Evolutionary conservation across 2,888 invertebrate genomes (phyloP).

Genomic region (Leptinotarsa rubiginosa): DNA sequence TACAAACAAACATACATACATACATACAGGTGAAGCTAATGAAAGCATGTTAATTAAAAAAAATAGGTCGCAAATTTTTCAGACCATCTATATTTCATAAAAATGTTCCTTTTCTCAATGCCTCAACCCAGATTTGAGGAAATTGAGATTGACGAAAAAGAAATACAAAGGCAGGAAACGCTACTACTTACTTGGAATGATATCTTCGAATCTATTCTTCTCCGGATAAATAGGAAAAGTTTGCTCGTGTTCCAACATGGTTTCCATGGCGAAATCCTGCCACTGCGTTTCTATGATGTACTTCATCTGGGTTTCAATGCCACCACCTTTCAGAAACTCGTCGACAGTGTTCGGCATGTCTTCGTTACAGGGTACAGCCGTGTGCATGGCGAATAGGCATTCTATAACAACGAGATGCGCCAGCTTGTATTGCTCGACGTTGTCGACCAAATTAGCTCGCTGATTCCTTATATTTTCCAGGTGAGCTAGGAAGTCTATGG

Average conservation of each 20-base stretch:
- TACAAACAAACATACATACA: too few relatives aligned
- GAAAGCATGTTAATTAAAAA: too few relatives aligned
- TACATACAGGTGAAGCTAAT: too few relatives aligned
- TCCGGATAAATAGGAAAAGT: constrained; percentile 43
- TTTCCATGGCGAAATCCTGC: constrained; percentile 64
- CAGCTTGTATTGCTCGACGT: constrained; percentile 66
- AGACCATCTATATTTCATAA: too few relatives aligned
- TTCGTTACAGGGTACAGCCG: constrained; percentile 61
- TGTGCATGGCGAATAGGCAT: constrained; percentile 62
- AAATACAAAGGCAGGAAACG: too few relatives aligned
- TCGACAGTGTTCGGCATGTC: constrained; percentile 54
- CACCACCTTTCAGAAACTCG: constrained; percentile 54
- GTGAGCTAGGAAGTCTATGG: constrained; percentile 58
- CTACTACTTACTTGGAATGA: constrained; percentile 58
- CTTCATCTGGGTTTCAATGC: constrained; percentile 59
- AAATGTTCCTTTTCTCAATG: too few relatives aligned
- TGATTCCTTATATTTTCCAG: constrained; percentile 60
- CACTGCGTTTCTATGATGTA: constrained; percentile 62
- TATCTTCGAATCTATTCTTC: constrained; percentile 64
- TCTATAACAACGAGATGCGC: constrained; percentile 66
- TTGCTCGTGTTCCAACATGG: constrained; percentile 41
- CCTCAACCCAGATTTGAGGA: too few relatives aligned
- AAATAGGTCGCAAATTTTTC: too few relatives aligned
- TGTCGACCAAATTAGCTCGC: constrained; percentile 64
- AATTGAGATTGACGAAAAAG: too few relatives aligned